Conservation (phyloP, 2,888 invertebrate species). For the Hypomecis punctinalis region DNA sequence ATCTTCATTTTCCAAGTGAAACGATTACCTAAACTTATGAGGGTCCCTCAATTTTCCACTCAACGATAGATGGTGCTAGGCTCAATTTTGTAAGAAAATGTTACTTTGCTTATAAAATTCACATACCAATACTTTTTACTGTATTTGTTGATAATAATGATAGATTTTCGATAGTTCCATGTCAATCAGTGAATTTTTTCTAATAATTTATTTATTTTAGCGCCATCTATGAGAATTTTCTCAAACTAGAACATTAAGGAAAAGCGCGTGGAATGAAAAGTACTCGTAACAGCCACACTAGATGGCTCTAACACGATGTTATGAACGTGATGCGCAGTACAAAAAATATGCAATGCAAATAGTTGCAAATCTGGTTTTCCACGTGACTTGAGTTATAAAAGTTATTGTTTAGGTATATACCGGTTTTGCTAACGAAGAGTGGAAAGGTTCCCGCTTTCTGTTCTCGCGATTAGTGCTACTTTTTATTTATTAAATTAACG, state of each 20-base stretch:
- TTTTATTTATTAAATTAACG: neutral
- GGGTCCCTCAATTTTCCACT: neutral
- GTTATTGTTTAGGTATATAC: constrained; percentile 24
- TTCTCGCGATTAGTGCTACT: neutral
- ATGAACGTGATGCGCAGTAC: constrained; percentile 6
- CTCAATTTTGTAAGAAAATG: neutral
- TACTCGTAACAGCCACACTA: constrained; percentile 1
- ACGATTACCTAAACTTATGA: neutral
- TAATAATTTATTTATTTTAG: neutral
- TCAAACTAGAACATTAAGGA: constrained; percentile 1
- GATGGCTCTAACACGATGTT: constrained; percentile 18
- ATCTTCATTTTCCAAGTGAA: constrained; percentile 8
- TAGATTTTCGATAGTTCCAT: neutral
- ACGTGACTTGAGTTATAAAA: constrained; percentile 31
- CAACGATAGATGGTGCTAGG: constrained; percentile 15
- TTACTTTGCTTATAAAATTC: neutral
- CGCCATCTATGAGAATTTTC: constrained; percentile 17
- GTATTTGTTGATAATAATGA: neutral
- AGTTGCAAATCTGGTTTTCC: constrained; percentile 25
- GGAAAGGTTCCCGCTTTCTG: constrained; percentile 9
- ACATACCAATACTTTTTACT: neutral
- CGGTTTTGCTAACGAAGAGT: constrained; percentile 9
- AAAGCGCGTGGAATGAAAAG: neutral
- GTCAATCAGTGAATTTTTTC: neutral
- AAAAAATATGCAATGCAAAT: constrained; percentile 22